These are phyloP conservation scores for human DNA, from an alignment of 2,113 vertebrate genomes.

Conservation along the genomic window GRCh38 chr2:67555501-67556000, in stretches of 20 bases:
- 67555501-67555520: neutral
- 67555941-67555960: neutral
- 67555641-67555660: neutral
- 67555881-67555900: neutral
- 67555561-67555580: neutral
- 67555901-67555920: neutral
- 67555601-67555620: neutral
- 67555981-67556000: neutral
- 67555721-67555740: neutral
- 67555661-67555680: neutral
- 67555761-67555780: neutral
- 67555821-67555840: neutral
- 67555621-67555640: neutral
- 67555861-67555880: neutral
- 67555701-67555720: neutral
- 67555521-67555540: neutral
- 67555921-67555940: neutral
- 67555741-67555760: neutral
- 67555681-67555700: neutral
- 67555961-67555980: neutral
- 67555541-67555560: neutral
- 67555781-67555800: neutral
- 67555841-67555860: neutral
- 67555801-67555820: neutral
- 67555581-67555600: neutral